Percentiles rank a stretch among this genome's conserved stretches.
phyloP scores from a whole-genome alignment of 30 jellyfish, hydroid and myxozoan species.

The Cassiopea andromeda region DNA sequence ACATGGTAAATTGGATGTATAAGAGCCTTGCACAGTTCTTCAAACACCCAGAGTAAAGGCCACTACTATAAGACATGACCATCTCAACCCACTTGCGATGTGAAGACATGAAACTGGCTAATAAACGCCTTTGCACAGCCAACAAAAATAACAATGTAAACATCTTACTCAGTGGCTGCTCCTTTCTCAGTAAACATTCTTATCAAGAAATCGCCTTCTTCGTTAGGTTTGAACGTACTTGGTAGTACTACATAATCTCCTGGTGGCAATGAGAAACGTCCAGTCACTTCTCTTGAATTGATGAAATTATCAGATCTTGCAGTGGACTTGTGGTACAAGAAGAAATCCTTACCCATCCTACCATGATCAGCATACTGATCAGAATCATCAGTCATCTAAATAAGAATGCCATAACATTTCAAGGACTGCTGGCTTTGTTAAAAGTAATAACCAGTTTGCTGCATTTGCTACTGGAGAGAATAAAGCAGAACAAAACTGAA shows the following conservation, averaged over 20 bases:
- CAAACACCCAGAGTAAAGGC: too few relatives aligned
- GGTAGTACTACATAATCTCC: conserved; percentile 92
- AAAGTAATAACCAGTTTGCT: too few relatives aligned
- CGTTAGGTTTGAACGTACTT: conserved; percentile 89
- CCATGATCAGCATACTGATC: conserved; percentile 71
- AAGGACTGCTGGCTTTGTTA: too few relatives aligned
- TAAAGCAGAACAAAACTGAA: too few relatives aligned
- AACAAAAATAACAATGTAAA: not conserved
- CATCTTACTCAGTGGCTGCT: conserved; percentile 76
- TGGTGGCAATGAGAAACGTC: conserved; percentile 95
- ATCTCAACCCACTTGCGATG: too few relatives aligned
- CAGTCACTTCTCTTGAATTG: conserved; percentile 96
- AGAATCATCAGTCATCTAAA: conserved; percentile 84
- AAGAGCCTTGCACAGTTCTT: too few relatives aligned
- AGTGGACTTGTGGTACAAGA: conserved; percentile 86
- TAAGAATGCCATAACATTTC: not conserved
- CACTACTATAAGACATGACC: too few relatives aligned
- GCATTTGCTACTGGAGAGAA: too few relatives aligned
- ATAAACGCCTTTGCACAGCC: not conserved
- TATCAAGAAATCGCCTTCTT: conserved; percentile 94
- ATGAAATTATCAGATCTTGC: conserved; percentile 96
- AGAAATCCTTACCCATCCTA: conserved; percentile 86
- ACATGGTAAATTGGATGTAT: too few relatives aligned
- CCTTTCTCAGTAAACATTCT: conserved; percentile 96
- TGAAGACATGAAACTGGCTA: too few relatives aligned